Evolutionary conservation across 2,888 invertebrate species (phyloP).

Genomic region (Machimus rusticus): DNA sequence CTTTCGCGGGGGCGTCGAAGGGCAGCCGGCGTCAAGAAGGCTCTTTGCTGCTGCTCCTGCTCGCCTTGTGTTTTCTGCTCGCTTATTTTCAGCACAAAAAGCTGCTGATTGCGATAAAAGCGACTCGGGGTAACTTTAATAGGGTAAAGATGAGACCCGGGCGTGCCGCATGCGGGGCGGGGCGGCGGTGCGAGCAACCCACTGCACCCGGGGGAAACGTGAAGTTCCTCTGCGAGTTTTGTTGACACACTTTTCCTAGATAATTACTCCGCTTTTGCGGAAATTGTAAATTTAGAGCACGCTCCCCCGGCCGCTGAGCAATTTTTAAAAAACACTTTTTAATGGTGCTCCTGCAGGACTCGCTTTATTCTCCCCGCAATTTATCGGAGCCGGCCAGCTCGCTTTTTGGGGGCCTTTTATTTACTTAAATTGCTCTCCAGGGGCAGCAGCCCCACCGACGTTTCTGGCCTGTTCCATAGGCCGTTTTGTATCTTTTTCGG

Average conservation of each 20-base stretch:
- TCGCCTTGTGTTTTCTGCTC: not conserved
- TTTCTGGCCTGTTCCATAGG: not conserved
- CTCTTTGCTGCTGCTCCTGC: not conserved
- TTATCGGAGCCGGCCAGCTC: conserved; percentile 1
- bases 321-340: conserved; percentile 6
- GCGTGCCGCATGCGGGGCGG: not conserved
- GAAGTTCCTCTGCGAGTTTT: not conserved
- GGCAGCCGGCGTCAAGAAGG: not conserved
- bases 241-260: conserved; percentile 25
- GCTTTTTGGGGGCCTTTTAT: not conserved
- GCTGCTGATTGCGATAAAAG: conserved; percentile 23
- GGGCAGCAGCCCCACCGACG: not conserved
- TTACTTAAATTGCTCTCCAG: not conserved
- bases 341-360: not conserved
- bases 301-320: not conserved
- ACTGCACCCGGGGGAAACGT: not conserved
- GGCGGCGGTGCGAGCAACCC: not conserved
- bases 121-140: conserved; percentile 10
- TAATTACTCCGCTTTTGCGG: conserved; percentile 20
- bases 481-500: not conserved
- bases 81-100: conserved; percentile 14
- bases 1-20: not conserved
- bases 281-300: conserved; percentile 20
- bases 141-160: conserved; percentile 1
- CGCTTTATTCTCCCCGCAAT: not conserved